Percentiles rank a stretch among this genome's conserved stretches.
These are phyloP conservation scores for Centroberyx gerrardi DNA, from an alignment of 2,797 vertebrate species.

Conservation along the genomic window DNA sequence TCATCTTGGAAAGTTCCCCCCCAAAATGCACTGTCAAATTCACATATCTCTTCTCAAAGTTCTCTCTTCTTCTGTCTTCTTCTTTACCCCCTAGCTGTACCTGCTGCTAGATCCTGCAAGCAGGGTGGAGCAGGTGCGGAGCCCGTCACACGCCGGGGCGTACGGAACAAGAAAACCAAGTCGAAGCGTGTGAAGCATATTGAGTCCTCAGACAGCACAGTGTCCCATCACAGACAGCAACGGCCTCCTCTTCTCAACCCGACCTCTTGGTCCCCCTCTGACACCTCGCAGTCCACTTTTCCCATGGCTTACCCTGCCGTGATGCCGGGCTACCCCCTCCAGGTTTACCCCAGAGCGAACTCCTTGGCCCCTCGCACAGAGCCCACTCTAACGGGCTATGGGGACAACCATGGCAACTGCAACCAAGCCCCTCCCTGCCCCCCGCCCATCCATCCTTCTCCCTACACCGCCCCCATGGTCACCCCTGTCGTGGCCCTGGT, in stretches of 20 bases:
- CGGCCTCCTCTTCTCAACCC: constrained; percentile 85
- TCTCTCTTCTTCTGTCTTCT: neutral
- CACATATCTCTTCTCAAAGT: neutral
- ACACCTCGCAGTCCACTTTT: constrained; percentile 90
- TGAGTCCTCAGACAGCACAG: constrained; percentile 90
- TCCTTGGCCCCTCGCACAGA: constrained; percentile 69
- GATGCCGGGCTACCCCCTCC: constrained; percentile 89
- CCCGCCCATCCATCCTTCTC: constrained; percentile 71
- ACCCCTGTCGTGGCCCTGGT: constrained; percentile 91
- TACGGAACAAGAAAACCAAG: constrained; percentile 90
- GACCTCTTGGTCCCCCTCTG: constrained; percentile 91
- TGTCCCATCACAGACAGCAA: constrained; percentile 80
- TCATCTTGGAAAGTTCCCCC: neutral
- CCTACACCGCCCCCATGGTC: constrained; percentile 85
- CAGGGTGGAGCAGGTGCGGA: constrained; percentile 70
- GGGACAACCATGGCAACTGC: constrained; percentile 68
- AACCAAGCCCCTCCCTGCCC: constrained; percentile 74
- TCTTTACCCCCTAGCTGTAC: constrained; percentile 55
- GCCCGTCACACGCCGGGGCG: constrained; percentile 72
- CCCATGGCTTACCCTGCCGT: constrained; percentile 86
- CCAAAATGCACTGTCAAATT: neutral
- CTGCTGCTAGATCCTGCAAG: constrained; percentile 75
- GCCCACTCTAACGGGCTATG: constrained; percentile 74
- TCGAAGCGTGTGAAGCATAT: constrained; percentile 89
- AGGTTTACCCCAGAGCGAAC: constrained; percentile 84